Base-by-base conservation (phyloP, 2,797 vertebrate genomes). In the Distichodus sexfasciatus region DNA sequence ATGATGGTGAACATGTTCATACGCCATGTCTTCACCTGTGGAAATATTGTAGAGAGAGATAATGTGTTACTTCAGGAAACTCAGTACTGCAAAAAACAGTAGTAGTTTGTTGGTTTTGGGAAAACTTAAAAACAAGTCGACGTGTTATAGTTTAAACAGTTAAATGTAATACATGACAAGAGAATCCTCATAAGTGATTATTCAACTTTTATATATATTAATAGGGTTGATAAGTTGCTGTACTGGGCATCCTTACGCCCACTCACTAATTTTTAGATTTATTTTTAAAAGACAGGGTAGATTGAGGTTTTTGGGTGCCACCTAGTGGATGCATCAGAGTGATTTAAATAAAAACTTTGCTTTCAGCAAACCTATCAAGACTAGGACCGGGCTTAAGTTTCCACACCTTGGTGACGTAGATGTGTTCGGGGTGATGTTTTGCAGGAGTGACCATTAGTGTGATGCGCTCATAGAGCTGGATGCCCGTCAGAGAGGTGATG, bases 1-100 rank as follows among this genome's bases (percentile, higher is more conserved):
- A 96, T 94, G 79, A 93, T 87, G 69, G 97, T 99, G 84, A 98
- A 99, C 85, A 99, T 90, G 84, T 99, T 97, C 97, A 99, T 99
- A 21, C 95, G 92, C 97, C 96, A 97, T 0, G 96, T 99, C 88
- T 93, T 97, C 82, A 99, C 97, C 97, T 99, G 82, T 33, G 24
- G 17, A 23, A 3, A 58, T 15, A 31, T 12, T 11, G 28, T 2
- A 11, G 7, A 19, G 4, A 62, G 9, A 43, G 5, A 35, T 14
- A 53, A 24, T 35, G 41, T 51, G 10, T 14, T 9, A 26, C 40
- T 46, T 28, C 4, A 67, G 8, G 1, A n/a, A 26, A 19, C 47
- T 21, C 6, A 15, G 8, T 44, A 28, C 6, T 47, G 11, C 1
- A n/a, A 31, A 43, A 17, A 43, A 5, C 15, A 31, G 41, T 31